Evolutionary conservation across 2,888 invertebrate genomes (phyloP).

Genomic region (Leptopilina syphax): DNA sequence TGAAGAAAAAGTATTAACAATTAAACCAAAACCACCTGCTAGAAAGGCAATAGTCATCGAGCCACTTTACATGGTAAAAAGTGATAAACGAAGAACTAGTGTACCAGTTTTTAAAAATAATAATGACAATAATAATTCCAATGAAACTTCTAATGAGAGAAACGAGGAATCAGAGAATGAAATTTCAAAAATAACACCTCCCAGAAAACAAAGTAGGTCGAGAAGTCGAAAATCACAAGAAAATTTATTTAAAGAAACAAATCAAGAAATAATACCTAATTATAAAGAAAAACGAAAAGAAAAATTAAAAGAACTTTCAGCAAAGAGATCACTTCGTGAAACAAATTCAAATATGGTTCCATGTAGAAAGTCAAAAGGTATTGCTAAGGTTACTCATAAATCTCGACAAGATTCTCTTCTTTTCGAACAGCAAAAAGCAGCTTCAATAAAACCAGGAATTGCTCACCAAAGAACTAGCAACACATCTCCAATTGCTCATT

Average conservation of each 20-base stretch:
- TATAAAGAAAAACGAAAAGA: conserved; percentile 77
- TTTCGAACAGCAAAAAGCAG: conserved; percentile 44
- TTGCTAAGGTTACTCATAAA: conserved; percentile 78
- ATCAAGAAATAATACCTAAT: conserved; percentile 50
- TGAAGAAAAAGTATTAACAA: not conserved
- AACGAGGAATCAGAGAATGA: not conserved
- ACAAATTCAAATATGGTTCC: conserved; percentile 44
- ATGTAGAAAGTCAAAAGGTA: not conserved
- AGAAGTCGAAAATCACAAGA: not conserved
- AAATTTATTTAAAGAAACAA: not conserved
- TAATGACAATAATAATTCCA: not conserved
- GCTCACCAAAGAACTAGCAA: conserved; percentile 21
- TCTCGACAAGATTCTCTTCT: conserved; percentile 80
- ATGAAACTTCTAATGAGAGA: not conserved
- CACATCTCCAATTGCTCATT: conserved; percentile 11
- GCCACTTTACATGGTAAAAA: not conserved
- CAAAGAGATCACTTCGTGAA: conserved; percentile 69
- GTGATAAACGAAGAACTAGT: not conserved
- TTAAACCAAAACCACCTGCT: not conserved
- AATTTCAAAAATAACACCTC: not conserved
- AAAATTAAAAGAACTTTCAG: conserved; percentile 78
- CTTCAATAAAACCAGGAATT: not conserved
- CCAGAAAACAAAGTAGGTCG: not conserved
- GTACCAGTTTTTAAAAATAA: not conserved
- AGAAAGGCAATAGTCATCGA: not conserved